A percentile compares a stretch with the other conserved stretches of the same genome.
These are phyloP conservation scores for Campoplex nolae DNA, from an alignment of 2,888 invertebrate species.

Conservation along the genomic window DNA sequence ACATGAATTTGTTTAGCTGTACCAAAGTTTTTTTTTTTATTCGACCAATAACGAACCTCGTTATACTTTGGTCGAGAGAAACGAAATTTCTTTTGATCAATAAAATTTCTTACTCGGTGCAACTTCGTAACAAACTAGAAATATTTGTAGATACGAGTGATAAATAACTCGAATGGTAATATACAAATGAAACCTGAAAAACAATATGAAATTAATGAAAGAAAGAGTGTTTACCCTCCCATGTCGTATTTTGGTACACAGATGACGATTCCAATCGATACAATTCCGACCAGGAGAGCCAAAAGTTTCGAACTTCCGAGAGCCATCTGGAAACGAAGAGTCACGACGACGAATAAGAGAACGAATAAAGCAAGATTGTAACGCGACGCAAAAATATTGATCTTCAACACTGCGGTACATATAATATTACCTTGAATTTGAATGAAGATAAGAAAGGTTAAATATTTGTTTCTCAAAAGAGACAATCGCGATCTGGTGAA, in stretches of 20 bases:
- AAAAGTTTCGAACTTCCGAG: slow-evolving; percentile 59
- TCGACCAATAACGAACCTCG: too few relatives aligned
- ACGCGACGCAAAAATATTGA: not conserved
- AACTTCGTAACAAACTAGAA: not conserved
- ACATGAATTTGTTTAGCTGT: too few relatives aligned
- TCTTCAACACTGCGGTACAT: not conserved
- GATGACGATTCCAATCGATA: slow-evolving; percentile 70
- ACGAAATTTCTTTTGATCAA: too few relatives aligned
- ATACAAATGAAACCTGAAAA: not conserved
- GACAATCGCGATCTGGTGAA: slow-evolving; percentile 31
- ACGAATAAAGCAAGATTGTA: not conserved
- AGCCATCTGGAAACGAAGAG: slow-evolving; percentile 67
- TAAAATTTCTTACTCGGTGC: too few relatives aligned
- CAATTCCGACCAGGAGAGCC: slow-evolving; percentile 53
- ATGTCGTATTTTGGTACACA: slow-evolving; percentile 80
- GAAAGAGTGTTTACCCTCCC: slow-evolving; percentile 77
- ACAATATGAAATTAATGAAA: not conserved
- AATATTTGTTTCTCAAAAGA: not conserved
- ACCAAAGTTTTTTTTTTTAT: too few relatives aligned
- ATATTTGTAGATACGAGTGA: not conserved
- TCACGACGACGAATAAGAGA: slow-evolving; percentile 17
- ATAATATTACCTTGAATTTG: slow-evolving; percentile 33
- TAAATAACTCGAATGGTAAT: not conserved
- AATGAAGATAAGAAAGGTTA: slow-evolving; percentile 9
- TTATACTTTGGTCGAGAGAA: too few relatives aligned